Base-by-base conservation (phyloP, 92 coral and sea anemone species). In the Pocillopora grandis region DNA sequence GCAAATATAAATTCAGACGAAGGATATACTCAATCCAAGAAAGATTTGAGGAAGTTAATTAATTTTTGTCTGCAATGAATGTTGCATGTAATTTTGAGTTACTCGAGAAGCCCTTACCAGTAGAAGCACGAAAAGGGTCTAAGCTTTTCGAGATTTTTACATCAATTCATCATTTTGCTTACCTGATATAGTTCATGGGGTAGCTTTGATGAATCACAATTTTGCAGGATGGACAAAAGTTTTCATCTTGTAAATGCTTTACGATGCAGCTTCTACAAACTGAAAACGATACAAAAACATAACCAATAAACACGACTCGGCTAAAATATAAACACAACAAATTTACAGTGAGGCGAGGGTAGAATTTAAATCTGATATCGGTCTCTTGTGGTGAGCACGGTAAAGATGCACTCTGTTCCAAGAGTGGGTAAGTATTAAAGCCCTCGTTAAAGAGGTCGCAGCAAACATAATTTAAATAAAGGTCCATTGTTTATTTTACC, bases 191-290 rank as follows among this genome's bases (percentile, higher is more conserved):
- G 86, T 96, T 96, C 96, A 92, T 85, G 1, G 99, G 99, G 78
- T 96, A 93, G 82, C 99, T 96, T 67, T 96, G 99, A 76, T 96
- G 99, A 66, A 96, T 91, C 6, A 92, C 87, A 56, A 90, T 87
- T 71, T 96, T 94, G 65, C 99, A 96, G 11, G 94, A 90, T 8
- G 99, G 99, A 66, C 99, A 96, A 77, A 85, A 85, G 76, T 95
- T 96, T 49, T 89, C 81, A 56, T 96, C 96, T 73, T 93, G 88
- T 33, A 96, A 76, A 83, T 89, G 94, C 85, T 96, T 94, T 55
- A 96, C 98, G 62, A 96, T 89, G 64, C 99, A 96, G 85, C 98
- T 94, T 66, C 99, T 95, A 65, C 99, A 96, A 88, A 96, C 99
- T 96, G 87, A 52, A 70, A 72, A 73, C 27, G 52, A 81, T 70